Evolutionary conservation across 2,113 vertebrate species (phyloP), one percentile per base, ranked within the genome.

Genomic region (Procavia capensis): DNA sequence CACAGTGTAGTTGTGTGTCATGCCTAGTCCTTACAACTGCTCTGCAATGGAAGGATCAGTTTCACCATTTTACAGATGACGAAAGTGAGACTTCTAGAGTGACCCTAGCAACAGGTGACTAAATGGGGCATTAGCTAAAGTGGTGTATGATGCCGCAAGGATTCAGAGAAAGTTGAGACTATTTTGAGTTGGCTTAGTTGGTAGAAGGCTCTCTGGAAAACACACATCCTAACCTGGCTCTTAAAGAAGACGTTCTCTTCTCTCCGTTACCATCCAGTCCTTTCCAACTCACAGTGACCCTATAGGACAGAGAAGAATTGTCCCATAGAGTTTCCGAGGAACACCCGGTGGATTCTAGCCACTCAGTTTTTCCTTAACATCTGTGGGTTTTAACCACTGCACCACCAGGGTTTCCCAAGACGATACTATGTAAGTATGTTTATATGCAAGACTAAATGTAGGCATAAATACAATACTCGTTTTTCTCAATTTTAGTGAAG

Each of bases 401-500:
- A n/a, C n/a, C n/a, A n/a, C n/a, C n/a, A n/a, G n/a, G n/a, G n/a
- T n/a, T n/a, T n/a, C n/a, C n/a, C n/a, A n/a, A n/a, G n/a, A n/a
- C n/a, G n/a, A n/a, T n/a, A n/a, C n/a, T 80, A 68, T 75, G 34
- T 43, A 64, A 57, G 72, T n/a, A 45, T n/a, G 70, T 81, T 90
- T 88, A 93, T 95, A 92, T 45, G 29, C 36, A 61, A 90, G n/a
- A 66, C 43, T 64, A 72, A 88, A 74, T 47, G 11, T 45, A 57
- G 83, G 24, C 45, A 94, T 50, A 63, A 75, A n/a, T 36, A 25
- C 61, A 91, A 82, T 17, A 39, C 27, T 17, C 41, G 19, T 92
- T 94, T 96, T 83, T 16, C 45, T 74, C 90, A 54, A 85, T 82
- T 96, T 96, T 91, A 45, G 75, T 61, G 78, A 94, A 76, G 74